Evolutionary conservation across 2,113 vertebrate genomes (phyloP).

Genomic region (Machaerirhynchus nigripectus): DNA sequence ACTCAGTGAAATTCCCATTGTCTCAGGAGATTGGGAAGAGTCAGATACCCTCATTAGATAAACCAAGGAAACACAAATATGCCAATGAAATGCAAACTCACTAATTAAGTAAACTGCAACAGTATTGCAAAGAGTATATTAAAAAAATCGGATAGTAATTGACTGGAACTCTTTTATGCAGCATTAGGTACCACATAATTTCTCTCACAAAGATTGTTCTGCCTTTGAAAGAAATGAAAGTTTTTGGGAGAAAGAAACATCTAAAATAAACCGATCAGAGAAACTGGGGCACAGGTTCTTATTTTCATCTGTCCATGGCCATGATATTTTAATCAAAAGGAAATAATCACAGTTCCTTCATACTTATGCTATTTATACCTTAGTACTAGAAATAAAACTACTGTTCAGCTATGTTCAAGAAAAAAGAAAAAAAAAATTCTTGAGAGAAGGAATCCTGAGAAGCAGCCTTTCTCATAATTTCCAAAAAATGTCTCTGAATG

Average conservation of each 20-base stretch:
- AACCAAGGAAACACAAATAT: not conserved
- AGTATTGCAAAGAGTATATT: not conserved
- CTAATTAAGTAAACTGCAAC: not conserved
- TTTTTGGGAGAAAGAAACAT: not conserved
- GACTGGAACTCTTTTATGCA: not conserved
- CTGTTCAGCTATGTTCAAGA: not conserved
- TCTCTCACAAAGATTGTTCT: not conserved
- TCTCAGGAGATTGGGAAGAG: not conserved
- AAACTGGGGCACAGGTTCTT: not conserved
- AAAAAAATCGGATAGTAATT: not conserved
- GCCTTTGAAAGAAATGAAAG: not conserved
- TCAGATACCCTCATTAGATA: not conserved
- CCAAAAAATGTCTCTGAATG: not conserved
- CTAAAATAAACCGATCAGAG: not conserved
- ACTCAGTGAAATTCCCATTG: not conserved
- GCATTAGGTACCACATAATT: not conserved
- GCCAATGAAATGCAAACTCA: not conserved
- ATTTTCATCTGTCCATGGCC: not conserved
- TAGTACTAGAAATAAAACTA: not conserved
- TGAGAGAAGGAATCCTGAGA: not conserved
- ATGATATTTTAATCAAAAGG: not conserved
- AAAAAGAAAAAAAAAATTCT: not conserved
- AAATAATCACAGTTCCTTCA: not conserved
- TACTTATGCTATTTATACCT: not conserved
- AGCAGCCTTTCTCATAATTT: not conserved